phyloP scores from a whole-genome alignment of 2,888 invertebrate species.

The Amiota communis region DNA sequence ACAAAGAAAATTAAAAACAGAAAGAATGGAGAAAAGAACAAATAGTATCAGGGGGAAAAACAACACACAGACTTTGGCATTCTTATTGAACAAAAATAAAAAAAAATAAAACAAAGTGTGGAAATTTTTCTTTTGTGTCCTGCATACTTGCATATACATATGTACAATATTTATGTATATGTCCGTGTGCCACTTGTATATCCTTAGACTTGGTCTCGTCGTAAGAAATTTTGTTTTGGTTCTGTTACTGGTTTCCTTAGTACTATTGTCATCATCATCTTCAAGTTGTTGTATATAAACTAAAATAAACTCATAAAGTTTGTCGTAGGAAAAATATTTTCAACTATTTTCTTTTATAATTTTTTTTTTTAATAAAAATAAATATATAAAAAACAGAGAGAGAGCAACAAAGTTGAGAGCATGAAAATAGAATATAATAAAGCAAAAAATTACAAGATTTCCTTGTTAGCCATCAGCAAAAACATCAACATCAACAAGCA shows the following conservation, averaged over 20 bases:
- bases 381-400: not conserved
- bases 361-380: slow-evolving; percentile 12
- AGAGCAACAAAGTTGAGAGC: slow-evolving; percentile 4
- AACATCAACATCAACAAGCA: too few relatives aligned
- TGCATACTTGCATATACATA: too few relatives aligned
- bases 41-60: slow-evolving; percentile 1
- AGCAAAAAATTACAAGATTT: slow-evolving; percentile 31
- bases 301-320: slow-evolving; percentile 51
- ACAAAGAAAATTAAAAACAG: not conserved
- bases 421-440: slow-evolving; percentile 11
- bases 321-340: slow-evolving; percentile 37
- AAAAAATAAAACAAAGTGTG: too few relatives aligned
- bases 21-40: not conserved
- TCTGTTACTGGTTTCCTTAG: slow-evolving; percentile 17
- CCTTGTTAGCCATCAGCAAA: slow-evolving; percentile 23
- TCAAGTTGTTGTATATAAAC: slow-evolving; percentile 27
- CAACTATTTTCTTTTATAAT: slow-evolving; percentile 28
- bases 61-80: slow-evolving; percentile 13
- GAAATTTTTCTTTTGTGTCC: too few relatives aligned
- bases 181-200: too few relatives aligned
- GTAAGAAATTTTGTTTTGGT: not conserved
- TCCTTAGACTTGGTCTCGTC: not conserved
- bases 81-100: slow-evolving; percentile 27
- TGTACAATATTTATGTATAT: too few relatives aligned
- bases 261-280: slow-evolving; percentile 1